Base-by-base conservation (phyloP, 1,140 invertebrate species). In the Bursaphelenchus mucronatus region DNA sequence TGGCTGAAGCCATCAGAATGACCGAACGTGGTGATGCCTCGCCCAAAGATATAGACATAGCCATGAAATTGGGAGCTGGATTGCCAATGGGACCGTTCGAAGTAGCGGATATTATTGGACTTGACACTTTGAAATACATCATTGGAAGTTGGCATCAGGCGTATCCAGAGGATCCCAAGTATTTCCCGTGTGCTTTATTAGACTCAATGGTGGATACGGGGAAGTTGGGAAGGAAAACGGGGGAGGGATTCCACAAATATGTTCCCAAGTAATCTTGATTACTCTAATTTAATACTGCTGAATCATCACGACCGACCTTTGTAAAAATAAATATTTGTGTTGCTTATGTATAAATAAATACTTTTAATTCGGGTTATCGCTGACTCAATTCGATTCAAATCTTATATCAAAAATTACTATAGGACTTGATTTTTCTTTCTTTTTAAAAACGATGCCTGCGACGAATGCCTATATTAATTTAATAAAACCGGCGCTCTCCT, bases 211-310 rank as follows among this genome's bases (percentile, higher is more conserved):
- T 93, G 3, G 74, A 82, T 11, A 87, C 91, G 77, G 89, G 89
- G 40, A 92, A 91, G 83, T 81, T 91, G 0, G 91, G 91, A 6
- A 82, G 87, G 2, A 94, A 94, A 82, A 82, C 87, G 52, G 91
- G 91, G 1, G 88, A 92, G 85, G 91, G 91, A 45, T 91, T 90
- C 79, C 92, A 92, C 80, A 59, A 13, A 13, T 59, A 59, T 59
- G 40, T 9, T 11, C n/a, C 57, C 17, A 59, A 59, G 52, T 59
- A 59, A 59, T 15, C 40, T n/a, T 6, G 13, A n/a, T 49, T 49
- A 49, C 13, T n/a, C 1, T 49, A 49, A 30, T 30, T 30, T 30
- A 1, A 5, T 30, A 30, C 30, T 30, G 30, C 5, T 30, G 30
- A 30, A 30, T 5, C 30, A 5, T 30, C 30, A 30, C 30, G 30